These are phyloP conservation scores for Eumaeus atala DNA, from an alignment of 1,140 invertebrate genomes.

Conservation along the genomic window DNA sequence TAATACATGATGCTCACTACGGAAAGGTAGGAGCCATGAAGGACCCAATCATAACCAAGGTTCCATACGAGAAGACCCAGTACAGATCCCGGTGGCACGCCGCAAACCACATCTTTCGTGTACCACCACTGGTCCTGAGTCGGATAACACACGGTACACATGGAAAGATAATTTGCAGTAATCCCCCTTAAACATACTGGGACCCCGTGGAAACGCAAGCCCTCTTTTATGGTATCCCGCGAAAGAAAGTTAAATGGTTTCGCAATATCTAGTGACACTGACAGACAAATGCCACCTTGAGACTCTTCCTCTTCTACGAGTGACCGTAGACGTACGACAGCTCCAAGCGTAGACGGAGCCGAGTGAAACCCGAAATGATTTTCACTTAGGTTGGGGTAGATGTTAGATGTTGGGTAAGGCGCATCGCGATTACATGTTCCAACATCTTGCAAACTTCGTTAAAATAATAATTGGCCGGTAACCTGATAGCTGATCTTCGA, in stretches of 20 bases:
- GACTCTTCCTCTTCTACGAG: not conserved
- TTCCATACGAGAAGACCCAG: not conserved
- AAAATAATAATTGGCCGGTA: slow-evolving; percentile 14
- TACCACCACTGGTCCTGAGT: not conserved
- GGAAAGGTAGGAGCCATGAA: not conserved
- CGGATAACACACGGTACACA: not conserved
- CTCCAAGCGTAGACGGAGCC: not conserved
- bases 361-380: slow-evolving; percentile 6
- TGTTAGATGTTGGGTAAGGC: not conserved
- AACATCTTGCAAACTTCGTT: slow-evolving; percentile 11
- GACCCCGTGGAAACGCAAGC: not conserved
- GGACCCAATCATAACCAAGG: slow-evolving; percentile 1
- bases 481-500: not conserved
- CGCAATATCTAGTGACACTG: slow-evolving; percentile 11
- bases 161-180: not conserved
- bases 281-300: not conserved
- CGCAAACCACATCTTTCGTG: not conserved
- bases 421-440: slow-evolving; percentile 10
- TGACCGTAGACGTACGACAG: not conserved
- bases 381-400: not conserved
- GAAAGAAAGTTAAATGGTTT: slow-evolving; percentile 15
- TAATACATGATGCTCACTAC: too few species aligned
- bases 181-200: not conserved
- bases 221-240: not conserved
- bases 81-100: not conserved